Base-by-base conservation (phyloP, 1,140 invertebrate genomes). In the Neelides sp. region DNA sequence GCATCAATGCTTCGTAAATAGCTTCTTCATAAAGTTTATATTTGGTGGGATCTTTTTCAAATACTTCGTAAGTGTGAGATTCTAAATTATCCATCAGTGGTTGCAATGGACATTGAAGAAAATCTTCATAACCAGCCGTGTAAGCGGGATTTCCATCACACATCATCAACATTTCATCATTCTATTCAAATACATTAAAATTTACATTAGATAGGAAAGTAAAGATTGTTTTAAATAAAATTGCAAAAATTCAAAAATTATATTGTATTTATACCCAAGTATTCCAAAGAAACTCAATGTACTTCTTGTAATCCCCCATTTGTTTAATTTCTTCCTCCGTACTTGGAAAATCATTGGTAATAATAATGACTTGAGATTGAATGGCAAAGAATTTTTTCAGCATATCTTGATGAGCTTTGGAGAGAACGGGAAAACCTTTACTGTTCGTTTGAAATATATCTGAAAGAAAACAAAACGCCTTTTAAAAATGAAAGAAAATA, bases 11-110 rank as follows among this genome's bases (percentile, higher is more conserved):
- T 68, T 76, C 66, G 52, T 79, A 76, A 46, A 86, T 79, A 19
- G 85, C 93, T 53, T 75, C 75, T 69, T 93, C 82, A 71, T 99
- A 99, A 50, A 86, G 75, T 23, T 79, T 76, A 70, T 99, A 99
- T 69, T 99, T 99, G 0, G 94, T 73, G 10, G 90, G 88, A 77
- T 99, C 95, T 64, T 90, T 89, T 71, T 99, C 95, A 76, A 99
- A 99, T 5, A 96, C 80, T 73, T 97, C 92, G 67, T 99, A 99
- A 1, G 93, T 94, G 55, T 85, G 79, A 4, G 86, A 87, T 66
- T 97, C 90, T 15, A 99, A 73, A 71, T 98, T 95, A 64, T 98
- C 92, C 68, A 84, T 84, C 2, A 98, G 68, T 7, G 96, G 96
- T 71, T 98, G 85, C 12, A 93, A 66, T 2, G 85, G 85, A 61